Evolutionary conservation across 2,797 vertebrate species (phyloP), one percentile per base, ranked within the genome.

Genomic region (Cyprinodon diabolis): DNA sequence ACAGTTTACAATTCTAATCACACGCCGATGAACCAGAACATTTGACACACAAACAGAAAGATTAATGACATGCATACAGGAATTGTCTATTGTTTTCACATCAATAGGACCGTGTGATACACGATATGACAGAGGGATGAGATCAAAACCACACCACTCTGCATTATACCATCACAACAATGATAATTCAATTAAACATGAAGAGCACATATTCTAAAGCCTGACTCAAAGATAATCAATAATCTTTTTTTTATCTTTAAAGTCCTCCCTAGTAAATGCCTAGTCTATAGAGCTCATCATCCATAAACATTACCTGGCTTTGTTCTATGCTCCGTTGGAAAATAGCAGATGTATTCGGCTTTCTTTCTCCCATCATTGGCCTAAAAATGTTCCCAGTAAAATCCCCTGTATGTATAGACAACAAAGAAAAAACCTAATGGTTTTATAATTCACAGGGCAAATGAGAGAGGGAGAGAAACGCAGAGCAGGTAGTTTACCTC

Each of bases 271-370:
- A 51, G 76, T 79, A 82, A 91, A 84, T 71, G 69, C 48, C 69
- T 72, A 82, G 81, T 83, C 87, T 93, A 93, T 91, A 90, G 87
- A 91, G 79, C 86, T 83, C 69, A 13, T 92, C 91, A 93, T 94
- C 90, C 89, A 94, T 94, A 94, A 94, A 94, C 92, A 94, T 94
- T 76, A 92, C 86, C 88, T 90, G 80, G 82, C 89, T 93, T 92
- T 93, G 87, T 93, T 93, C 87, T 87, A 73, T 45, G 77, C 78
- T 83, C 68, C 70, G 19, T 66, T 74, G 70, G 75, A 82, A 87
- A 87, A 65, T 70, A 54, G 49, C 23, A 68, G 15, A 56, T 11
- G 0, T 51, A 76, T 68, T 73, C 10, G 8, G 69, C 58, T 87
- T 76, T 75, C 70, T 66, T 74, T 78, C 56, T 72, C 69, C 68